phyloP scores from a whole-genome alignment of 2,888 invertebrate genomes.

The Baccha elongata region DNA sequence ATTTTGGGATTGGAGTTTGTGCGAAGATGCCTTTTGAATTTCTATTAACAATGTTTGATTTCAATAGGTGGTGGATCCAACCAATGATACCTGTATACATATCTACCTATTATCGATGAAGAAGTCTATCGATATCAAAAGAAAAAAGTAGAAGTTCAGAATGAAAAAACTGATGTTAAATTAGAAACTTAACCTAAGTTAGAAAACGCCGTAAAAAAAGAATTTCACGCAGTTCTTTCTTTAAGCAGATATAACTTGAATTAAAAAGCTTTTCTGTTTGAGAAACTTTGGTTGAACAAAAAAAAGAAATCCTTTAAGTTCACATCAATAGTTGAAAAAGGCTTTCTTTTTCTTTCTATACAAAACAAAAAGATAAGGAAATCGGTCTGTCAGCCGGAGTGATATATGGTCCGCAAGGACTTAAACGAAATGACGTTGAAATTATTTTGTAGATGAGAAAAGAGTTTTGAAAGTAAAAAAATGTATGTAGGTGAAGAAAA shows the following conservation, averaged over 20 bases:
- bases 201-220: too few relatives aligned
- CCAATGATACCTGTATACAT: too few relatives aligned
- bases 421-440: constrained; percentile 80
- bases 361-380: constrained; percentile 85
- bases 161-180: too few relatives aligned
- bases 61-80: too few relatives aligned
- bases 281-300: constrained; percentile 23
- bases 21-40: too few relatives aligned
- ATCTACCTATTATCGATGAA: too few relatives aligned
- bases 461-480: constrained; percentile 49
- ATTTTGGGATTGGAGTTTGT: constrained; percentile 5
- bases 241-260: neutral
- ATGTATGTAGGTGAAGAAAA: neutral
- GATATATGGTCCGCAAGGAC: constrained; percentile 86
- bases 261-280: constrained; percentile 48
- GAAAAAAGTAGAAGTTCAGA: too few relatives aligned
- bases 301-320: constrained; percentile 68
- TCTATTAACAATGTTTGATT: too few relatives aligned
- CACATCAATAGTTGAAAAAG: constrained; percentile 81
- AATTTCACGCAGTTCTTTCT: too few relatives aligned
- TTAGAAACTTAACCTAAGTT: too few relatives aligned
- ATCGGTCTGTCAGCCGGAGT: constrained; percentile 87
- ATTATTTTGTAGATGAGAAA: constrained; percentile 68
- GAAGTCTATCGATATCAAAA: too few relatives aligned
- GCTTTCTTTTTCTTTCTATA: constrained; percentile 75